A percentile compares a stretch with the other conserved stretches of the same genome.
Evolutionary conservation across 1,140 invertebrate species (phyloP).

Genomic region (Tyrophagus putrescentiae): DNA sequence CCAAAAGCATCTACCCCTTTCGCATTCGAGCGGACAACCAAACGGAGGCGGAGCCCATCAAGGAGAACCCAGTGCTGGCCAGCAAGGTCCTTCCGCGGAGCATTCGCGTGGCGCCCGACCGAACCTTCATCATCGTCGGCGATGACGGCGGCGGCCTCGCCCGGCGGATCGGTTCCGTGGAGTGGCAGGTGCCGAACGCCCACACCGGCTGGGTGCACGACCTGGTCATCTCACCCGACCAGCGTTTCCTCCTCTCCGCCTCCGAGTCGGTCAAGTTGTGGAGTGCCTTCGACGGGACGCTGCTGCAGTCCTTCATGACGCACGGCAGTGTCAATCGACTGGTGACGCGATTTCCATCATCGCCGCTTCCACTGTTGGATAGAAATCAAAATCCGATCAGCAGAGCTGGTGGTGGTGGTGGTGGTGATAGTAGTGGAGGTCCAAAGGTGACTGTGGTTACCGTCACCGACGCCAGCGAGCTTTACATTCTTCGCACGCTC

Average conservation of each 20-base stretch:
- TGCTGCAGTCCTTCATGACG: constrained; percentile 10
- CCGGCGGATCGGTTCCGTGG: not conserved
- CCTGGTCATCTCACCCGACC: not conserved
- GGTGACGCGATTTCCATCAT: not conserved
- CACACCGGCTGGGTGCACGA: not conserved
- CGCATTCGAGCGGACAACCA: not conserved
- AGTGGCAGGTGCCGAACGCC: not conserved
- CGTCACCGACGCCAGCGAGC: not conserved
- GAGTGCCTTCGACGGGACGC: not conserved
- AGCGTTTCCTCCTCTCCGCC: not conserved
- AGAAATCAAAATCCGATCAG: constrained; percentile 1
- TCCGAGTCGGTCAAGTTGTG: constrained; percentile 9
- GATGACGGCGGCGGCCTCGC: not conserved
- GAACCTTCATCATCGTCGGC: not conserved
- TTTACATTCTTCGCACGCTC: not conserved
- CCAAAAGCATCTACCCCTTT: not conserved
- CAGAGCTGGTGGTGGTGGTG: not conserved
- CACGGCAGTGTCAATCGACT: not conserved
- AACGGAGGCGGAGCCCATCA: not conserved
- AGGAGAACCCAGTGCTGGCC: not conserved
- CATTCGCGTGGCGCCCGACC: not conserved
- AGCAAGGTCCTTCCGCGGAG: not conserved
- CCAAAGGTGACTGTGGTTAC: constrained; percentile 2
- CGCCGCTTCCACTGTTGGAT: no score
- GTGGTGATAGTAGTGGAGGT: not conserved